Evolutionary conservation across 2,888 invertebrate species (phyloP).

Genomic region (Synergus umbraculus): DNA sequence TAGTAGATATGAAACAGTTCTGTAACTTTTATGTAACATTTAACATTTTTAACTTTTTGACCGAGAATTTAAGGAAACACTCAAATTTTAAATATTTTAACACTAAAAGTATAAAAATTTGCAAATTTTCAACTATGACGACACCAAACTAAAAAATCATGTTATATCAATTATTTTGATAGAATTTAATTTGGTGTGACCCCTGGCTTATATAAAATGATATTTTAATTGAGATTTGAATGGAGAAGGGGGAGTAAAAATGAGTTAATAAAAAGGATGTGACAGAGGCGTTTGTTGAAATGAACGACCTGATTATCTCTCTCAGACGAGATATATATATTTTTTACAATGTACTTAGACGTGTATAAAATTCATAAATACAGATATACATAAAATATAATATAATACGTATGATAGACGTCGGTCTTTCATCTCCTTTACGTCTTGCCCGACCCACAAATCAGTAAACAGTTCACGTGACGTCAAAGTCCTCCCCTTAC

Average conservation of each 20-base stretch:
- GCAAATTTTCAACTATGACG: too few relatives aligned
- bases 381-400: neutral
- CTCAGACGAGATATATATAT: neutral
- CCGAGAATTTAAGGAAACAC: too few relatives aligned
- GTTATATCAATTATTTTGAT: too few relatives aligned
- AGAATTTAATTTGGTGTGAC: neutral
- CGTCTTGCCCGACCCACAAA: conserved; percentile 10
- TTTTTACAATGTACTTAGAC: too few relatives aligned
- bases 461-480: conserved; percentile 32
- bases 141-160: too few relatives aligned
- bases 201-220: neutral
- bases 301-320: conserved; percentile 1
- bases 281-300: conserved; percentile 12
- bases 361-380: too few relatives aligned
- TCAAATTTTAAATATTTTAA: too few relatives aligned
- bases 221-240: neutral
- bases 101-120: too few relatives aligned
- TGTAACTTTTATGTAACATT: too few relatives aligned
- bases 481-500: conserved; percentile 22
- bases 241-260: conserved; percentile 2
- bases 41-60: too few relatives aligned
- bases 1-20: too few relatives aligned
- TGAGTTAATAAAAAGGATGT: conserved; percentile 31
- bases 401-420: neutral
- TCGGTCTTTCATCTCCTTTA: neutral